Evolutionary conservation across 2,797 vertebrate genomes (phyloP).

Genomic region (Anableps anableps): DNA sequence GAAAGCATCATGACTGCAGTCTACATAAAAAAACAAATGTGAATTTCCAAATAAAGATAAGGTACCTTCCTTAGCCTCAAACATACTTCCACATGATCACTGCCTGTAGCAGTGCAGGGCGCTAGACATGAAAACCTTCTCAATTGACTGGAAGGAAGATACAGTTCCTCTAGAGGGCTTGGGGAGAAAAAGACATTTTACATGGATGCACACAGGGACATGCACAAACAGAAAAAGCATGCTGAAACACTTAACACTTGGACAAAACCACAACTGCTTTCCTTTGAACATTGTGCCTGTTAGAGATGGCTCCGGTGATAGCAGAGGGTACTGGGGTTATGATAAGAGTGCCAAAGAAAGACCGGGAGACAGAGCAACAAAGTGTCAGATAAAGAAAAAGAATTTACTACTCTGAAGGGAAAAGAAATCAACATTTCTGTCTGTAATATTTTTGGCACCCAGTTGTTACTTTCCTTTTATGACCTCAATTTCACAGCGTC

Average conservation of each 20-base stretch:
- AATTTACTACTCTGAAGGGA: constrained; percentile 36
- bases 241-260: constrained; percentile 57
- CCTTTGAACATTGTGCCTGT: constrained; percentile 66
- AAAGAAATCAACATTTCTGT: constrained; percentile 45
- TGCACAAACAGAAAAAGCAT: constrained; percentile 24
- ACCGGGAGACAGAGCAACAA: constrained; percentile 37
- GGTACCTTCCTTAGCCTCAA: constrained; percentile 15
- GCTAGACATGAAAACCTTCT: constrained; percentile 65
- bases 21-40: constrained; percentile 16
- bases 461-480: constrained; percentile 45
- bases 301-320: constrained; percentile 67
- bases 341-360: constrained; percentile 52
- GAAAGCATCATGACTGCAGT: constrained; percentile 34
- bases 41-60: constrained; percentile 25
- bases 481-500: constrained; percentile 52
- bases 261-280: constrained; percentile 52
- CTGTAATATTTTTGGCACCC: constrained; percentile 36
- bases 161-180: constrained; percentile 50
- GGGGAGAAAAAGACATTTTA: constrained; percentile 44
- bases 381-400: constrained; percentile 60
- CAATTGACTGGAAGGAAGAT: constrained; percentile 70
- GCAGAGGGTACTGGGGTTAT: constrained; percentile 52
- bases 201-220: constrained; percentile 19
- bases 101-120: constrained; percentile 48
- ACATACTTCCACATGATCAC: constrained; percentile 40